Percentiles rank a stretch among this genome's conserved stretches.
phyloP scores from a whole-genome alignment of 2,797 vertebrate species.

The Cyclura pinguis region DNA sequence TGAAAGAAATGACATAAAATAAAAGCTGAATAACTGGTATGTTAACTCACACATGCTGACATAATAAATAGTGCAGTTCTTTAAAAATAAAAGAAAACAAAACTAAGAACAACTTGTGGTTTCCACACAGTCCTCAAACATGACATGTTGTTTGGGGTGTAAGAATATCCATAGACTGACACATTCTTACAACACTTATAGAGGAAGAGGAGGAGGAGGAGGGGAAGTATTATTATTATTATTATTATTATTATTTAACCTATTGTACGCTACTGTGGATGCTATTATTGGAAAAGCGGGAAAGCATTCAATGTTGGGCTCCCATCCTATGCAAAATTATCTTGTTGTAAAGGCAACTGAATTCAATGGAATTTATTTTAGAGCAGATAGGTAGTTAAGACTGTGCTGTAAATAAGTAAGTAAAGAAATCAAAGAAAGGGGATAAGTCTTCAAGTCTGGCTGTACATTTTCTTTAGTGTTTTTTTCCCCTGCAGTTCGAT shows the following conservation, averaged over 20 bases:
- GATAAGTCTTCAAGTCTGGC: background rate
- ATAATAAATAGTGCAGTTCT: background rate
- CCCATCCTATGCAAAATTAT: background rate
- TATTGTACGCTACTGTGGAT: background rate
- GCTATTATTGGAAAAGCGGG: background rate
- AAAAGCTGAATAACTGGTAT: background rate
- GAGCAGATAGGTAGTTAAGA: no score
- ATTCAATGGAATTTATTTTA: background rate
- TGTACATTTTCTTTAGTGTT: background rate
- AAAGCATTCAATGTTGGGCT: background rate
- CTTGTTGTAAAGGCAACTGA: background rate
- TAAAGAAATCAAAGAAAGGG: no score
- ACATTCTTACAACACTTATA: no score
- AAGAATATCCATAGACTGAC: background rate
- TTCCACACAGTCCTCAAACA: background rate
- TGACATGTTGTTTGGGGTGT: background rate
- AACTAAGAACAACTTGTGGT: no score
- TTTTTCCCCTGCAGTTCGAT: no score
- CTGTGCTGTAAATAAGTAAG: no score
- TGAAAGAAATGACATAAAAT: conserved; percentile 37
- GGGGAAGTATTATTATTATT: no score
- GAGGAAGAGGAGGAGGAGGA: no score
- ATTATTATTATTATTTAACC: no score
- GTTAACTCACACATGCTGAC: background rate
- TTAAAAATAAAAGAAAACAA: background rate